A percentile compares a stretch with the other conserved stretches of the same genome.
These are phyloP conservation scores for Aselliscus stoliczkanus DNA, from an alignment of 2,797 vertebrate species.

Conservation along the genomic window DNA sequence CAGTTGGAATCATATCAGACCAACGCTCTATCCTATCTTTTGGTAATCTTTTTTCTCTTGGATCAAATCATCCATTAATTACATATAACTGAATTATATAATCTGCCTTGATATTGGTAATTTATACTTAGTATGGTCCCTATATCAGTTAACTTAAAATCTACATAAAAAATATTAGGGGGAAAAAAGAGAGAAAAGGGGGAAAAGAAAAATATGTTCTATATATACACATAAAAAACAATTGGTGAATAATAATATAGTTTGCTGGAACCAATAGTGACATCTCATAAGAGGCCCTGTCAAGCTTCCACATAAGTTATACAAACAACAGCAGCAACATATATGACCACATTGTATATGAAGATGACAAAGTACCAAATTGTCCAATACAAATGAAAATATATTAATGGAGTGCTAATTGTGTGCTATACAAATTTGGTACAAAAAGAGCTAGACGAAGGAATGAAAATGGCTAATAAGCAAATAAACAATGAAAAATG, in stretches of 20 bases:
- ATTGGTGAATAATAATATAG: background rate
- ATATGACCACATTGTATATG: background rate
- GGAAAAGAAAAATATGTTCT: background rate
- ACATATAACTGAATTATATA: background rate
- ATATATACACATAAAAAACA: background rate
- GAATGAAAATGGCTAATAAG: background rate
- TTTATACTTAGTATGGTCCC: background rate
- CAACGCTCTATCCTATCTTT: background rate
- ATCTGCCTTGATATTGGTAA: background rate
- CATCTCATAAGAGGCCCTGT: background rate
- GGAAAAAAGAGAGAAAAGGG: background rate
- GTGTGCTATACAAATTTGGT: background rate
- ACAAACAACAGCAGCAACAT: background rate
- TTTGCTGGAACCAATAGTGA: background rate
- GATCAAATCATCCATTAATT: background rate
- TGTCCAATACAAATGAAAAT: conserved; percentile 2
- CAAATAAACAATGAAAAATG: background rate
- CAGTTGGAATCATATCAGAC: background rate
- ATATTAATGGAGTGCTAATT: background rate
- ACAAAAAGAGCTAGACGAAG: background rate
- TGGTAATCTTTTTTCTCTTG: background rate
- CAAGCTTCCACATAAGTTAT: background rate
- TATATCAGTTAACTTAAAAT: background rate
- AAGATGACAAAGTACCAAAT: background rate
- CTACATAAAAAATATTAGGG: background rate